A percentile compares a stretch with the other conserved stretches of the same genome.
Conservation (phyloP, 92 coral and sea anemone genomes). For the Zoanthus sansibaricus region DNA sequence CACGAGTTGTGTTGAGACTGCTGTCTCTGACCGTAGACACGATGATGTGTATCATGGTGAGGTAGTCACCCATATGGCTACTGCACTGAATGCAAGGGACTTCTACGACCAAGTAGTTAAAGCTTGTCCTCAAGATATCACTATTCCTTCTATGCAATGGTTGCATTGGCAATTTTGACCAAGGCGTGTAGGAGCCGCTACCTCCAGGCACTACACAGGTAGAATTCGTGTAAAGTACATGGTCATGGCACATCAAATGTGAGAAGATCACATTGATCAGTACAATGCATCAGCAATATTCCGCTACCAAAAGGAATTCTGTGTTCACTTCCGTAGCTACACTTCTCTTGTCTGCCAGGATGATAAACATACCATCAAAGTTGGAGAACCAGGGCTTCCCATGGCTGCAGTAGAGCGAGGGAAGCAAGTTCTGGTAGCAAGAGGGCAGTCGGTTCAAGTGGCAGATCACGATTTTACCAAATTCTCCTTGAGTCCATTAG, state of each 20-base stretch:
- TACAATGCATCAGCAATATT: conserved; percentile 46
- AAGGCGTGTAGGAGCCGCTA: conserved; percentile 42
- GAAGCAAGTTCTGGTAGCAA: too few relatives aligned
- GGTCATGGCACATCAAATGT: conserved; percentile 38
- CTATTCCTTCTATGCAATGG: conserved; percentile 65
- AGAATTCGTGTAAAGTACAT: conserved; percentile 25
- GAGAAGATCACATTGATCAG: conserved; percentile 38
- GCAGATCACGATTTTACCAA: conserved; percentile 41
- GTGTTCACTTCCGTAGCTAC: conserved; percentile 39
- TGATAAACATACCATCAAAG: conserved; percentile 49
- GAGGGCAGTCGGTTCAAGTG: conserved; percentile 38
- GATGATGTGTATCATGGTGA: conserved; percentile 42
- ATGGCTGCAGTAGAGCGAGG: conserved; percentile 55
- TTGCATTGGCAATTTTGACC: conserved; percentile 69
- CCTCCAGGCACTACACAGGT: conserved; percentile 35
- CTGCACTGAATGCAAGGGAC: conserved; percentile 64
- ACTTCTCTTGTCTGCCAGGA: conserved; percentile 47
- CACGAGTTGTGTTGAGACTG: conserved; percentile 44
- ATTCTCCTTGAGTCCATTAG: conserved; percentile 36
- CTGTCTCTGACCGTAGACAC: conserved; percentile 51
- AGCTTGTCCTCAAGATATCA: conserved; percentile 53
- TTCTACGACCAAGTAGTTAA: conserved; percentile 56
- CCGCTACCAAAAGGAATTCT: conserved; percentile 38
- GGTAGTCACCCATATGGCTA: conserved; percentile 61
- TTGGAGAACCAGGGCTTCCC: conserved; percentile 57